phyloP scores from a whole-genome alignment of 2,797 vertebrate species.

The Natrix natrix region DNA sequence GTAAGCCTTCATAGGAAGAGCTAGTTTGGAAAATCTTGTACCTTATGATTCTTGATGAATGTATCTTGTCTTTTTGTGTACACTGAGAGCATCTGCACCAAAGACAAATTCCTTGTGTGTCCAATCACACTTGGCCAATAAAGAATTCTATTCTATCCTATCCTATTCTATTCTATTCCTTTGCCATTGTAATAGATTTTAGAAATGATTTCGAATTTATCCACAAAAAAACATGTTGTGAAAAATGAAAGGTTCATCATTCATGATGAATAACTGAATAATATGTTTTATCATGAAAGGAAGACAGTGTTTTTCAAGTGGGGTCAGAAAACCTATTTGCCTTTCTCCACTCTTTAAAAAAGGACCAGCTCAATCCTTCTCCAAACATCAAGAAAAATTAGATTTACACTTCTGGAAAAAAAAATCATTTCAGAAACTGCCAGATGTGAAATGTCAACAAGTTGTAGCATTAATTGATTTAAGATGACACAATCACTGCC shows the following conservation, averaged over 20 bases:
- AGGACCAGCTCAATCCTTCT: background rate
- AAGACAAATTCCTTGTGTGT: no score
- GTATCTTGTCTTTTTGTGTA: no score
- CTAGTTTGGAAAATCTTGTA: background rate
- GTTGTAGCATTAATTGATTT: constrained; percentile 72
- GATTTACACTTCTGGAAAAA: constrained; percentile 38
- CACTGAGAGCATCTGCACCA: no score
- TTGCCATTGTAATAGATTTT: background rate
- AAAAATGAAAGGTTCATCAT: background rate
- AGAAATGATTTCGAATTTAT: background rate
- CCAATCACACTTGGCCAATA: no score
- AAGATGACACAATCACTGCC: constrained; percentile 71
- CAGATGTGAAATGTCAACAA: constrained; percentile 74
- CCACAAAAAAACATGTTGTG: background rate
- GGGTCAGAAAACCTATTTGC: background rate
- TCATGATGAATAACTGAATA: background rate
- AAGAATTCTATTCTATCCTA: no score
- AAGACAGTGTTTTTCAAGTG: background rate
- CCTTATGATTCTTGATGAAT: no score
- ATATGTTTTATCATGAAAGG: background rate
- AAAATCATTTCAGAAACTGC: constrained; percentile 65
- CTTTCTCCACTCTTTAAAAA: background rate
- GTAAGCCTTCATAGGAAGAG: background rate
- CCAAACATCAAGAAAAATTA: background rate
- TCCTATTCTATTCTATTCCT: background rate